Base-by-base conservation (phyloP, 2,888 invertebrate species). In the Lydus trimaculatus region DNA sequence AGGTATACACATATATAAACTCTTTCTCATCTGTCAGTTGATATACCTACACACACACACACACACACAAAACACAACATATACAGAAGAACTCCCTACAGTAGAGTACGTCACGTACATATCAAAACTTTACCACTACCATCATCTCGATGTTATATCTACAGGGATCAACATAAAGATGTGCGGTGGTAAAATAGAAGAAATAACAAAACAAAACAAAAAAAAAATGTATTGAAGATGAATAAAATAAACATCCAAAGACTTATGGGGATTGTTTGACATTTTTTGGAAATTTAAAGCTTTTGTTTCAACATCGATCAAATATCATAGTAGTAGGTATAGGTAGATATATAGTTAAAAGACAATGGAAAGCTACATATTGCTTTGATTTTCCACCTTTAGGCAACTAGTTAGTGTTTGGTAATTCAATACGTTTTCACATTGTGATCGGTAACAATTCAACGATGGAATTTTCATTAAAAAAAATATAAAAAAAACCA, bases 41-140 rank as follows among this genome's bases (percentile, higher is more conserved):
- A 70, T 66, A 70, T 64, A 69, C 20, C 20, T 20, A 48, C 17
- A 43, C 39, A 43, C n/a, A 48, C 5, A 20, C 11, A 20, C 11
- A 48, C 69, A 67, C 68, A 61, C 48, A 64, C 2, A 28, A 2
- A 28, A 28, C 28, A n/a, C n/a, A n/a, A n/a, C n/a, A n/a, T n/a
- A n/a, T 28, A 28, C 2, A 28, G 28, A 17, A 13, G n/a, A 13
- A 69, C 70, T 74, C 74, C 75, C 75, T 63, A 63, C 28, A 20
- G 73, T 73, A 72, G 73, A 73, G 73, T 75, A 73, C 71, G 76
- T 76, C 76, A 76, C 76, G 76, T 76, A 74, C 75, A 69, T 73
- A 76, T 75, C 76, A 75, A 72, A 75, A 76, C 69, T 76, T 75
- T 71, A 71, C 67, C 72, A 17, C 17, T 7, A 7, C 64, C 52